Base-by-base conservation (phyloP, 1,140 invertebrate genomes). In the Cepaea nemoralis region DNA sequence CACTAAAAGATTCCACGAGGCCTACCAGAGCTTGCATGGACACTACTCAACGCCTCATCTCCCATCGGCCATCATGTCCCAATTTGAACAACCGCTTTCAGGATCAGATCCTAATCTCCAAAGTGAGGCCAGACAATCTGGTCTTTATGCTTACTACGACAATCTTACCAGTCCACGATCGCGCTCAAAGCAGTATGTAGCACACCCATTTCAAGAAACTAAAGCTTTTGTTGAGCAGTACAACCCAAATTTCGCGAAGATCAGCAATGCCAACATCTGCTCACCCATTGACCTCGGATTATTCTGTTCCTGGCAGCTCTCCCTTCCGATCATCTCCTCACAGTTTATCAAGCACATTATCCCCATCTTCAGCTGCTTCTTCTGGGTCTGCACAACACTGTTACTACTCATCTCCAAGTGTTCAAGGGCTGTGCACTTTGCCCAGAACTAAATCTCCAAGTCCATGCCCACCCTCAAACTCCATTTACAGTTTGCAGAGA, bases 71-170 rank as follows among this genome's bases (percentile, higher is more conserved):
- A 66, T 31, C 31, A 1, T 37, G 0, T 59, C 75, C 31, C 59
- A 35, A 6, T 77, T 63, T n/a, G 75, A 77, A 12, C 75, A 77
- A 24, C n/a, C 75, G 2, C 55, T 77, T 16, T 63, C 75, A 14
- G 75, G 75, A n/a, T 77, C 75, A 35, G 75, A 77, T 39, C 75
- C 75, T 22, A 77, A 77, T 33, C 59, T 77, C 10, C 75, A 45
- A 8, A 77, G 75, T 31, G 75, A 77, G 8, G 35, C 48, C 33
- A 55, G 66, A 39, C 75, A 55, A 37, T 35, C 48, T 1, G 55
- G 55, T 27, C 22, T 39, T 31, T 77, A 48, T 24, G 10, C 48
- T 37, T 77, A 77, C 55, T 77, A 77, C 50, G 75, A 77, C 55
- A 77, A 77, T 33, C 12, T 75, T 3, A 31, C 55, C 1, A 66